Evolutionary conservation across 2,797 vertebrate species (phyloP).

Genomic region (Pygocentrus nattereri): DNA sequence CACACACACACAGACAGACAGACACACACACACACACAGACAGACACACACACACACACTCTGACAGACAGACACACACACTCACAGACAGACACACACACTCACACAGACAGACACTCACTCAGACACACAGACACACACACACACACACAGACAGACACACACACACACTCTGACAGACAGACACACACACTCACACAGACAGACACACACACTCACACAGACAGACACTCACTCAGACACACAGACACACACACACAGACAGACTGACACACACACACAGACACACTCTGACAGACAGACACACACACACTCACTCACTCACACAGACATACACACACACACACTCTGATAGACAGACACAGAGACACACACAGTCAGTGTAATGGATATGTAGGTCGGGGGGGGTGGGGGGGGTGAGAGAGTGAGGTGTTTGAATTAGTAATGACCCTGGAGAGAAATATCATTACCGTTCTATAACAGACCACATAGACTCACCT

Average conservation of each 20-base stretch:
- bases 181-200: background rate
- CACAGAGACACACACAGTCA: background rate
- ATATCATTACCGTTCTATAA: background rate
- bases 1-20: background rate
- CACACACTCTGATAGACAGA: background rate
- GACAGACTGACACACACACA: background rate
- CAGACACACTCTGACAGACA: background rate
- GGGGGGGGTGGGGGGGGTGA: background rate
- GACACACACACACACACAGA: background rate
- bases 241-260: too few relatives aligned
- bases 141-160: too few relatives aligned
- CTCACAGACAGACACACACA: background rate
- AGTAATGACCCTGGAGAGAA: constrained; percentile 16
- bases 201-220: background rate
- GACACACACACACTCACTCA: too few relatives aligned
- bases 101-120: too few relatives aligned
- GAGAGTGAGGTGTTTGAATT: constrained; percentile 26
- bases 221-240: background rate
- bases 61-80: too few relatives aligned
- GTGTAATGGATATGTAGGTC: constrained; percentile 8
- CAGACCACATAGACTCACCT: too few relatives aligned
- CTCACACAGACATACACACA: too few relatives aligned
- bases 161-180: too few relatives aligned
- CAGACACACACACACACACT: background rate
- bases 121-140: background rate